Evolutionary conservation across 2,888 invertebrate genomes (phyloP), one percentile per base, ranked within the genome.

Genomic region (Spisula subtruncata): DNA sequence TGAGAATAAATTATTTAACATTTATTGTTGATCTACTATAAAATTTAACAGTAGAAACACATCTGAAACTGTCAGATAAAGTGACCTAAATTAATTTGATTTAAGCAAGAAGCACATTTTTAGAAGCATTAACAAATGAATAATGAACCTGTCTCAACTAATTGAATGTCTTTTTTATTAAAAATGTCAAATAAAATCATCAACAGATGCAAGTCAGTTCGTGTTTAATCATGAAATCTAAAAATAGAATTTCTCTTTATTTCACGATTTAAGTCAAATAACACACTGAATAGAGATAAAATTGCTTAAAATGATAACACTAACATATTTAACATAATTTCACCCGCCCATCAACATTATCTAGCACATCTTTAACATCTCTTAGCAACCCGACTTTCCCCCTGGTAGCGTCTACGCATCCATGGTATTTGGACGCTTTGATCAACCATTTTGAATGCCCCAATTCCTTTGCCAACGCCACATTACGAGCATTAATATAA

Each of bases 341-440:
- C 29, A 46, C 35, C 85, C 71, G 81, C 84, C 80, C 46, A 85
- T 86, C 87, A 88, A 90, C 89, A 89, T 93, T 94, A 93, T 93
- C 94, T 91, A 90, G 66, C 84, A 80, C 71, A 85, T 85, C 87
- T 92, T 75, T 66, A 35, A 48, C 71, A 93, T 93, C 93, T 92
- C 94, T 93, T 93, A 94, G 94, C 94, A 94, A 94, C 94, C 92
- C 86, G 90, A 93, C 87, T 91, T 89, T 92, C 89, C 85, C 91
- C 94, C 93, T 92, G 90, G 92, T 93, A 92, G 91, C 93, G 93
- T 90, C 92, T 91, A 90, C 92, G 91, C 93, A 92, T 90, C 94
- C 92, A 93, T 93, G 94, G 94, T 92, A 94, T 94, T 94, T 91
- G 91, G 91, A 90, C 91, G 90, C 90, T 92, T 89, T 86, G 87